phyloP scores from a whole-genome alignment of 2,888 invertebrate genomes.

The Drosophila paramelanica region DNA sequence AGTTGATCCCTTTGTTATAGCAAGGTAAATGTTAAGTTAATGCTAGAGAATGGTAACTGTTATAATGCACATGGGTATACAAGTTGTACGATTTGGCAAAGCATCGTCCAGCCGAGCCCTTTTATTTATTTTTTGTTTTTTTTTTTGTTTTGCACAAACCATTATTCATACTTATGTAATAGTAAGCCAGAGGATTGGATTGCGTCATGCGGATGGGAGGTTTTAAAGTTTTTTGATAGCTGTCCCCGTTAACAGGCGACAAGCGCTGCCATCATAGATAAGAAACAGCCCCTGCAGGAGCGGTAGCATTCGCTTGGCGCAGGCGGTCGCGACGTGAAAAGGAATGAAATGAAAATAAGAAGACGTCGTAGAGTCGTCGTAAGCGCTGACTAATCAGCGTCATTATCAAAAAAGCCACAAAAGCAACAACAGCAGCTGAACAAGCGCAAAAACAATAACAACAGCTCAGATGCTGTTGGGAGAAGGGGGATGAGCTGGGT shows the following conservation, averaged over 20 bases:
- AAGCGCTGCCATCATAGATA: constrained; percentile 46
- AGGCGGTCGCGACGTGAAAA: not conserved
- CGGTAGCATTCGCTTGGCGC: not conserved
- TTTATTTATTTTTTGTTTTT: not conserved
- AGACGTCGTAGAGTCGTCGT: constrained; percentile 65
- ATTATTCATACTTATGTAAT: constrained; percentile 1
- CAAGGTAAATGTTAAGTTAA: not conserved
- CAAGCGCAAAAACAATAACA: constrained; percentile 35
- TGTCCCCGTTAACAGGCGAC: constrained; percentile 28
- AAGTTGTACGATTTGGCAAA: not conserved
- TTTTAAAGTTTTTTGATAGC: constrained; percentile 52
- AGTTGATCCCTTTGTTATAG: not conserved
- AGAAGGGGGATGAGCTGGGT: not conserved
- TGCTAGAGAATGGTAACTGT: not conserved
- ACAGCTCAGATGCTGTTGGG: constrained; percentile 1
- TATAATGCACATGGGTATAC: not conserved
- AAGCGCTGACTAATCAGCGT: constrained; percentile 78
- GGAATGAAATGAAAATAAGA: constrained; percentile 41
- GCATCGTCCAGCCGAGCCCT: not conserved
- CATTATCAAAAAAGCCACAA: constrained; percentile 66
- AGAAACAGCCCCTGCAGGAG: constrained; percentile 28
- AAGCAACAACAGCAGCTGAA: constrained; percentile 48
- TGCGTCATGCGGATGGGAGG: constrained; percentile 39
- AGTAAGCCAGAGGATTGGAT: constrained; percentile 27
- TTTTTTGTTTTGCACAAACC: not conserved